A percentile compares a stretch with the other conserved stretches of the same genome.
phyloP scores from a whole-genome alignment of 35 echinoderm and acorn worm species.

The Anneissia japonica region DNA sequence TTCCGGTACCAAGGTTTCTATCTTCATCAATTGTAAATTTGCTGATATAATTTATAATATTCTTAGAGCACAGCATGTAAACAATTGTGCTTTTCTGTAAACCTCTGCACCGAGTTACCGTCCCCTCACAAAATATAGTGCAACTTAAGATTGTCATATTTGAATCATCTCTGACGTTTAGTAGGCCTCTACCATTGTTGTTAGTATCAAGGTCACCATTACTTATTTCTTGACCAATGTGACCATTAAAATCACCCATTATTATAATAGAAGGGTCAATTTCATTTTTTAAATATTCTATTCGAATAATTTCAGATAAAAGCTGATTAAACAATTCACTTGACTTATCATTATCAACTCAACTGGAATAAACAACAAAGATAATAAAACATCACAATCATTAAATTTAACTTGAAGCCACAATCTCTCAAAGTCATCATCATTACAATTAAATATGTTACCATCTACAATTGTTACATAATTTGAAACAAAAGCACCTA shows the following conservation, averaged over 20 bases:
- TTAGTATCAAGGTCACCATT: neutral
- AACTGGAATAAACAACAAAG: conserved; percentile 19
- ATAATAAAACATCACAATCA: neutral
- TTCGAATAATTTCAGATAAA: neutral
- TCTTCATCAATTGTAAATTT: neutral
- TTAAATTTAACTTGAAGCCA: conserved; percentile 5
- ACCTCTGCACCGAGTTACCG: too few species aligned
- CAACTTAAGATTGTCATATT: neutral
- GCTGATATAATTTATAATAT: neutral
- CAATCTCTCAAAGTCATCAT: conserved; percentile 8
- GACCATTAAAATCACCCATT: conserved; percentile 18
- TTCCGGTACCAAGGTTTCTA: neutral
- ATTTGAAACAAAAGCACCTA: conserved; percentile 1
- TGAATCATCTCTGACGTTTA: conserved; percentile 3
- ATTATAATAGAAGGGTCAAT: neutral
- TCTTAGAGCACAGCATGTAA: neutral
- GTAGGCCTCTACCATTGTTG: conserved; percentile 2
- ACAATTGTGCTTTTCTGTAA: too few species aligned
- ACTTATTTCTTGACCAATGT: neutral
- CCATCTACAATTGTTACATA: neutral
- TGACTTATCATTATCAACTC: neutral
- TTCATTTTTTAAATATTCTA: neutral
- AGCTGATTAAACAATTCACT: neutral
- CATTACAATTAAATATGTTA: neutral
- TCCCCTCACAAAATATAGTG: too few species aligned